phyloP scores from a whole-genome alignment of 2,888 invertebrate genomes.

The Ariolimax columbianus region DNA sequence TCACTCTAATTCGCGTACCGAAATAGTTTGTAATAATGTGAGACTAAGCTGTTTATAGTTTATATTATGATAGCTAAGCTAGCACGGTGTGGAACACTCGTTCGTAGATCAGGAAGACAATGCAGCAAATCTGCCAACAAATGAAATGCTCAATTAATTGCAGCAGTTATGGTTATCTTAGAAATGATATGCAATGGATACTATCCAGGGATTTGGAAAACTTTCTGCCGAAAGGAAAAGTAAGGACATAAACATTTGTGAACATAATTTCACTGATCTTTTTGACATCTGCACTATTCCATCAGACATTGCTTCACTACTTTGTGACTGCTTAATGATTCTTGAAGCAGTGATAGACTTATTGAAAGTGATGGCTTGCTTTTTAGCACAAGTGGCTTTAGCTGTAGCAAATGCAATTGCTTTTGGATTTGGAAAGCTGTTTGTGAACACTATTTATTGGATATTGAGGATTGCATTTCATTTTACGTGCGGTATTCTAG shows the following conservation, averaged over 20 bases:
- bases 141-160: too few species aligned
- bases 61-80: too few species aligned
- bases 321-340: conserved; percentile 31
- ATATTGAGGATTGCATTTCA: conserved; percentile 50
- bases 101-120: too few species aligned
- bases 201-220: neutral
- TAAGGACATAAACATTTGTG: conserved; percentile 7
- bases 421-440: conserved; percentile 43
- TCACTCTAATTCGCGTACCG: too few species aligned
- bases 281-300: neutral
- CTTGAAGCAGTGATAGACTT: conserved; percentile 19
- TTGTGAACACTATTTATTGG: conserved; percentile 45
- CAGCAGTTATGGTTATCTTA: too few species aligned
- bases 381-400: conserved; percentile 26
- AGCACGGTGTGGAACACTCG: too few species aligned
- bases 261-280: neutral
- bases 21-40: too few species aligned
- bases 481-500: conserved; percentile 54
- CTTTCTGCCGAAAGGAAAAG: neutral
- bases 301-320: conserved; percentile 8
- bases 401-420: conserved; percentile 23
- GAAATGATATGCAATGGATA: too few species aligned
- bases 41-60: too few species aligned
- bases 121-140: too few species aligned
- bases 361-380: conserved; percentile 38